Evolutionary conservation across 2,797 vertebrate species (phyloP), one percentile per base, ranked within the genome.

Genomic region (Gallirallus australis): DNA sequence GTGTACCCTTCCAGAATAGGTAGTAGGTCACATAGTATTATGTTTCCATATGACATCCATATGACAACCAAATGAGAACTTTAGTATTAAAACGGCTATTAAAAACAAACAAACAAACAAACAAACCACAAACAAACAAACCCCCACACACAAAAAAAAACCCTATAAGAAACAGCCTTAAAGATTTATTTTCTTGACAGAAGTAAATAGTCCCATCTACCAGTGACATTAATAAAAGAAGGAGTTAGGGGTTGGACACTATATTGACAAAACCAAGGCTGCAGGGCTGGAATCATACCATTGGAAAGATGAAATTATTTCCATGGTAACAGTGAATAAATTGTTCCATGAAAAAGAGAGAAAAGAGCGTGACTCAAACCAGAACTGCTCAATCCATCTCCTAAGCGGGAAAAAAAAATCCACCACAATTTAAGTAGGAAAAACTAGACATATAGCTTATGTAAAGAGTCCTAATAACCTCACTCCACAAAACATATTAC

Each of bases 271-370:
- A 89, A 86, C 39, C 31, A 73, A 90, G 54, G 83, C 52, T 91
- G 66, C 66, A 86, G 40, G 47, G 18, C 69, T 93, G 52, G 68
- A 95, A 94, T 93, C 37, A 45, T 92, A 11, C 79, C 78, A 56
- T 33, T 70, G 72, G 73, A 85, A 94, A 92, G 83, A 94, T 84
- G 71, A 96, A 92, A 93, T 92, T 3, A 93, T 97, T 97, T 94
- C 96, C 96, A 97, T 97, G 93, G 96, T 89, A 96, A 97, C 95
- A 45, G 31, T 89, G 86, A 89, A 94, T 94, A 94, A 90, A 92
- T 95, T 90, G 83, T 93, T 93, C 85, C 6, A 2, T 65, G 79
- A 82, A 71, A 86, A 82, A 77, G 70, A 53, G 37, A 89, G 53
- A 64, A 93, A 93, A 68, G 83, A 76, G 21, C 60, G 73, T 77